Evolutionary conservation across 2,888 invertebrate species (phyloP), one percentile per base, ranked within the genome.

Genomic region (Eulithis prunata): DNA sequence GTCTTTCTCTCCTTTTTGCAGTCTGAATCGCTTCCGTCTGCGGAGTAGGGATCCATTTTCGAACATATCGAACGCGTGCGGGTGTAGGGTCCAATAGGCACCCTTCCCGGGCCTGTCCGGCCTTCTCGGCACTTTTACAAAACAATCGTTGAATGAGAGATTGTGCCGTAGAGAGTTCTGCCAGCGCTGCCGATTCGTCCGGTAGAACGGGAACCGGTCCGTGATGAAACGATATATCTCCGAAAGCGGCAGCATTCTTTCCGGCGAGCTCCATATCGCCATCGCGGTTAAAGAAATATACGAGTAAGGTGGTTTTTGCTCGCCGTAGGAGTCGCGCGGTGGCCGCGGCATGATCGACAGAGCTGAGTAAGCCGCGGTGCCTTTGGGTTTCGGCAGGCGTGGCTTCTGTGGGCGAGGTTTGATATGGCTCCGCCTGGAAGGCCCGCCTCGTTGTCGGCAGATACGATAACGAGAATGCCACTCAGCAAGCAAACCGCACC

Each of bases 231-330:
- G 86, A 81, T 87, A 89, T 78, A 84, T 89, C 78, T 85, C 89
- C 38, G 87, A 91, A 71, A 93, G 82, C 69, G 97, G 97, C 79
- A 98, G 94, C 98, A 99, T 99, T 90, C 99, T 98, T 88, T 99
- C 99, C 62, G 97, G 96, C 13, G 98, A 98, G 83, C 97, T 97
- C 96, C 99, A 99, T 81, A 99, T 99, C 68, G 99, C 99, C 99
- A 99, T 71, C 64, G 71, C 71, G 54, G 73, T 73, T 45, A 71
- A 43, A 32, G 97, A 89, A 57, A 96, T 94, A 67, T 75, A 75
- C 32, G 73, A 73, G 64, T 71, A 71, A 61, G 71, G 73, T 66
- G 71, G 73, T 67, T 99, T 99, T 91, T 99, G 98, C 89, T 99
- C 99, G 86, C 71, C 73, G 71, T 72, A 70, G 66, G 97, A 96